A percentile compares a stretch with the other conserved stretches of the same genome.
phyloP scores from a whole-genome alignment of 2,888 invertebrate genomes.

The Eupithecia vulgata region DNA sequence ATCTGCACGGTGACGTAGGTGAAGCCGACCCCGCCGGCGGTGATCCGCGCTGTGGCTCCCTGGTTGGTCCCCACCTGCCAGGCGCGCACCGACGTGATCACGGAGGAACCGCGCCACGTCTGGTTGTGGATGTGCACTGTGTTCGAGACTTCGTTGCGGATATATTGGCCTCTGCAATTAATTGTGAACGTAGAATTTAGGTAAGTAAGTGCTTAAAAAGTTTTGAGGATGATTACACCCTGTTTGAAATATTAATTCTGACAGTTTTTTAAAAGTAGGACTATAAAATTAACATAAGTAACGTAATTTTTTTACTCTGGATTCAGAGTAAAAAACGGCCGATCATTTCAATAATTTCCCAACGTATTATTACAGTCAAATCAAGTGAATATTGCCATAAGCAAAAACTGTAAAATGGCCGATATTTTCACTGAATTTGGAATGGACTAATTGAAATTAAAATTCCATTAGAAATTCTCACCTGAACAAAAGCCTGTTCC shows the following conservation, averaged over 20 bases:
- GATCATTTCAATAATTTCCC: too few relatives aligned
- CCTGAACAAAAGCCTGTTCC: slow-evolving; percentile 1
- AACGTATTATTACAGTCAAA: too few relatives aligned
- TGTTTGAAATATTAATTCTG: too few relatives aligned
- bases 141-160: not conserved
- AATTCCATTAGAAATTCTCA: not conserved
- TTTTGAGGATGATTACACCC: too few relatives aligned
- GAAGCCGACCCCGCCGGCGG: slow-evolving; percentile 2
- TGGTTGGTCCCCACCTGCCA: slow-evolving; percentile 10
- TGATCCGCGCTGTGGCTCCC: slow-evolving; percentile 8
- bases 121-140: slow-evolving; percentile 9
- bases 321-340: too few relatives aligned
- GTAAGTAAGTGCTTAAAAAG: too few relatives aligned
- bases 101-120: not conserved
- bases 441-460: too few relatives aligned
- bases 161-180: slow-evolving; percentile 1
- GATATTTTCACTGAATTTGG: not conserved
- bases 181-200: not conserved
- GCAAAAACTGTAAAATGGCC: not conserved
- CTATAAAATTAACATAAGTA: too few relatives aligned
- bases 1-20: slow-evolving; percentile 3
- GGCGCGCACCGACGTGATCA: slow-evolving; percentile 3
- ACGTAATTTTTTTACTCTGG: too few relatives aligned
- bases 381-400: too few relatives aligned
- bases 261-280: too few relatives aligned